Evolutionary conservation across 2,797 vertebrate genomes (phyloP), one percentile per base, ranked within the genome.

Genomic region (Acestrorhynchus altus): DNA sequence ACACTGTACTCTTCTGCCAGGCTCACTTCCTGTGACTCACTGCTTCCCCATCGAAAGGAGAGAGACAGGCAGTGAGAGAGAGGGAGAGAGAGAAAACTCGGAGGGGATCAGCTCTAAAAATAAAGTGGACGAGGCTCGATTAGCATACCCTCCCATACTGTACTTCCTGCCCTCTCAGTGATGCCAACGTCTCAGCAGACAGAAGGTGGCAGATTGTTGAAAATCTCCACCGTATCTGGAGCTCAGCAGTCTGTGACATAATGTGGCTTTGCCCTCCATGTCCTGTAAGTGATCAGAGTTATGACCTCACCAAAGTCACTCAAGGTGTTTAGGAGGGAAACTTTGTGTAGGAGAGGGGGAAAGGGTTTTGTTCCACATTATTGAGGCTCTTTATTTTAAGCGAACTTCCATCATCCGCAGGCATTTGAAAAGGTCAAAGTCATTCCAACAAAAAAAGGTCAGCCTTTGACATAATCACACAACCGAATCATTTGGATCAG

Each of bases 51-150:
- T 85, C 76, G 80, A 88, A 65, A 78, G 40, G 18, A 49, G 65
- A 51, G 46, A 49, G 73, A 74, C 35, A 86, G 70, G 73, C 72
- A 39, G 61, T 57, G 20, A 20, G 61, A 28, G 68, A 69, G 76
- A 39, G 73, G 59, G 47, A 42, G 68, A 67, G 49, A 89, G 81
- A 52, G 81, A 85, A 85, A 87, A 89, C 83, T 81, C 88, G 85
- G 82, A 86, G 86, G 84, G 90, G 89, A 90, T 83, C 82, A 82
- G 75, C 85, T 91, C 89, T 92, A 93, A 92, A 92, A 92, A 92
- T 92, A 91, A 90, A 90, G 81, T 83, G 78, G 78, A 80, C 26
- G 68, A 86, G 78, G 80, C 84, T 85, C 60, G 78, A 90, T 89
- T 90, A 91, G 88, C 86, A 85, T 89, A 90, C 87, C 83, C 79